Conservation (phyloP, 2,113 vertebrate genomes). For the Phalacrocorax aristotelis region DNA sequence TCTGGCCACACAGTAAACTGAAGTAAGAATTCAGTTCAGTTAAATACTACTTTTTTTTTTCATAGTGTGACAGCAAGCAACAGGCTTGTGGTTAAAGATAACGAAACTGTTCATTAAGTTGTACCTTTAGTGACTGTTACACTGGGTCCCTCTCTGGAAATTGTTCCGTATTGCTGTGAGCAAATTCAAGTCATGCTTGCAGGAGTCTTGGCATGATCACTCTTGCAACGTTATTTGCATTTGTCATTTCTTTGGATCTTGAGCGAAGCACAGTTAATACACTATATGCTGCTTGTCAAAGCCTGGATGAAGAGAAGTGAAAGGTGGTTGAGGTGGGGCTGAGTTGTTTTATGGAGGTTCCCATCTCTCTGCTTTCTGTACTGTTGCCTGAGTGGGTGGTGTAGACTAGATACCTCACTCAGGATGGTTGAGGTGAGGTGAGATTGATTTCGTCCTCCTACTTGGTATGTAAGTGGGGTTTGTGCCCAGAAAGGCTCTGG, state of each 20-base stretch:
- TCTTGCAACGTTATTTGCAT: background rate
- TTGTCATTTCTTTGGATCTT: background rate
- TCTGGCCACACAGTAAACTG: background rate
- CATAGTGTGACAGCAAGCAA: background rate
- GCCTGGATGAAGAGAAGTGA: background rate
- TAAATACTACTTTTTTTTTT: background rate
- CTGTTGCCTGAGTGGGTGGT: rapidly evolving
- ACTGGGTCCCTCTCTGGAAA: background rate
- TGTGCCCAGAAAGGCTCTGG: background rate
- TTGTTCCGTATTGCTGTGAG: background rate
- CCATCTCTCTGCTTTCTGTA: background rate
- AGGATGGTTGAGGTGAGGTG: background rate
- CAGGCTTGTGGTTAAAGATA: background rate
- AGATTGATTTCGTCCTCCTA: background rate
- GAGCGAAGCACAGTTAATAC: background rate
- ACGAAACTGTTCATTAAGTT: background rate
- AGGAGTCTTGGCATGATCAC: background rate
- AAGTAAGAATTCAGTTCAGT: background rate
- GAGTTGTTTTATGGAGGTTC: background rate
- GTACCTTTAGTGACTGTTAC: background rate
- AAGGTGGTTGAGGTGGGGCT: background rate
- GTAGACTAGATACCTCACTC: background rate
- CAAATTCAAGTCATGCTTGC: background rate
- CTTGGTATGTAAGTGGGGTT: background rate
- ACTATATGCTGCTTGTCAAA: background rate